Base-by-base conservation (phyloP, 2,888 invertebrate species). In the Metacarcinus magister region DNA sequence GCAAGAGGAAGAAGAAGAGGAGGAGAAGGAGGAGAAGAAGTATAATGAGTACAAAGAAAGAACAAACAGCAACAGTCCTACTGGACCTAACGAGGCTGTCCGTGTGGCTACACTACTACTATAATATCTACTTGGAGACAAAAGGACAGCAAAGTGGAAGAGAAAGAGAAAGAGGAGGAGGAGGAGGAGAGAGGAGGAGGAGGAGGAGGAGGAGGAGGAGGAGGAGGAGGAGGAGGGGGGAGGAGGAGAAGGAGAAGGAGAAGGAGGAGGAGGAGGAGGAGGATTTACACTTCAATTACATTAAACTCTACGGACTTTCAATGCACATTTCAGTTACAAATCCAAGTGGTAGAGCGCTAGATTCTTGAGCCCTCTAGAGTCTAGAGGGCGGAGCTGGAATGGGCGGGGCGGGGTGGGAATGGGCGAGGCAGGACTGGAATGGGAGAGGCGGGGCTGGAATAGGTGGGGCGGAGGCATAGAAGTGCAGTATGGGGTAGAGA, bases 1-100 rank as follows among this genome's bases (percentile, higher is more conserved):
- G 92, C 5, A 46, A 43, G 94, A 87, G 94, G 43, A 19, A 23
- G 54, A 32, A 39, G 43, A 67, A 32, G 93, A 67, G 93, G 39
- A 23, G 23, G 93, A 32, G 67, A 43, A 87, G 46, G 3, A 44
- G 43, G 82, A 87, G 87, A n/a, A 19, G 23, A 39, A 44, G 3
- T 28, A 28, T 44, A 28, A 46, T n/a, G 44, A 7, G 46, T 16
- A 13, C 28, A 93, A 32, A 67, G n/a, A n/a, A n/a, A n/a, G n/a
- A n/a, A n/a, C n/a, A n/a, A n/a, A n/a, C n/a, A n/a, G n/a, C n/a
- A n/a, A n/a, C n/a, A n/a, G n/a, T n/a, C n/a, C n/a, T n/a, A n/a
- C n/a, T n/a, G n/a, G n/a, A n/a, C n/a, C n/a, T n/a, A n/a, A n/a
- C n/a, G n/a, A n/a, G n/a, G n/a, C n/a, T n/a, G n/a, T n/a, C n/a